A percentile compares a stretch with the other conserved stretches of the same genome.
These are phyloP conservation scores for Zoanthus sansibaricus DNA, from an alignment of 92 coral and sea anemone species.

Conservation along the genomic window DNA sequence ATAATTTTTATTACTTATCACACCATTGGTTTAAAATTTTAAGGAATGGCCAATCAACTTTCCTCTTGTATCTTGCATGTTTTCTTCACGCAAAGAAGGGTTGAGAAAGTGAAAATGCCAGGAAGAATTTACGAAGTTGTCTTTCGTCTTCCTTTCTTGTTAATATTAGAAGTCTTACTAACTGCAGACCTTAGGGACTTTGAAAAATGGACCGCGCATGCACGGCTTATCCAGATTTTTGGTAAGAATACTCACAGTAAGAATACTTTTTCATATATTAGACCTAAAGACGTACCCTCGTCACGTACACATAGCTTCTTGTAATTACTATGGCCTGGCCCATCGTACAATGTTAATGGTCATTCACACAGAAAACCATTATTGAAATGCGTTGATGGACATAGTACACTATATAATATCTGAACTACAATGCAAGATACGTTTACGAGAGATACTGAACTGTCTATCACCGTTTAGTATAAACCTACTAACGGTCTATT, in stretches of 20 bases:
- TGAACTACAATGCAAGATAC: too few species aligned
- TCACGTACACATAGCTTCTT: not conserved
- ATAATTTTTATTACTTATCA: not conserved
- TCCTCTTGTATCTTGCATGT: conserved; percentile 3
- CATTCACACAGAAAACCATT: too few species aligned
- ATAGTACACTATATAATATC: too few species aligned
- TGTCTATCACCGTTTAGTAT: too few species aligned
- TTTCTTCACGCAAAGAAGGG: not conserved
- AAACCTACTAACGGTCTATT: too few species aligned
- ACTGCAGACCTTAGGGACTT: conserved; percentile 67
- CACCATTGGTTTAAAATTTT: conserved; percentile 31
- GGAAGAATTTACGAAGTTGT: conserved; percentile 71
- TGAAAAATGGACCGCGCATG: conserved; percentile 68
- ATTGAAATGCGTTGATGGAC: too few species aligned
- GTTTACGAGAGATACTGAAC: too few species aligned
- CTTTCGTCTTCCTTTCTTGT: conserved; percentile 89
- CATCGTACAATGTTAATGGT: too few species aligned
- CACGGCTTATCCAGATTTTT: conserved; percentile 65
- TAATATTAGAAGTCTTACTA: conserved; percentile 79
- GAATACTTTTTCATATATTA: not conserved
- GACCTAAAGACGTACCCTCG: not conserved
- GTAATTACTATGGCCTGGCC: not conserved
- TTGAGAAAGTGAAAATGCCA: conserved; percentile 63
- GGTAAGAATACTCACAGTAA: conserved; percentile 63
- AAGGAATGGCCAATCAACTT: conserved; percentile 44